These are phyloP conservation scores for Nyctibius bracteatus DNA, from an alignment of 2,113 vertebrate genomes.

Conservation along the genomic window DNA sequence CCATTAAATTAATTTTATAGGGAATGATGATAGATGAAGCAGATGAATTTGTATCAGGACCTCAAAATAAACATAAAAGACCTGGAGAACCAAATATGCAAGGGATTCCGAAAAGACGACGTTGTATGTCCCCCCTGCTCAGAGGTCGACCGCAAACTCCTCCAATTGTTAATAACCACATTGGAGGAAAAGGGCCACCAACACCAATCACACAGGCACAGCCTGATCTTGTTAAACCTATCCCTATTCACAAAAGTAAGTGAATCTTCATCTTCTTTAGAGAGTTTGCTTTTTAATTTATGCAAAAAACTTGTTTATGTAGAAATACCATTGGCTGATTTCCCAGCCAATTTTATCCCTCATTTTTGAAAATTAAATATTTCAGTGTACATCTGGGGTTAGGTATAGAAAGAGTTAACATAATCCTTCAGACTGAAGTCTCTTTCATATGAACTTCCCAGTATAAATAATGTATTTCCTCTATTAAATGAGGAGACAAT, in stretches of 20 bases:
- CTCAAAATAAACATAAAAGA: slow-evolving; percentile 82
- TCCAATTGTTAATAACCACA: slow-evolving; percentile 70
- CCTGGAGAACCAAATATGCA: slow-evolving; percentile 79
- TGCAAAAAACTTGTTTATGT: not conserved
- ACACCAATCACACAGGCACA: slow-evolving; percentile 58
- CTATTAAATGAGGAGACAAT: not conserved
- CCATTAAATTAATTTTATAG: slow-evolving; percentile 41
- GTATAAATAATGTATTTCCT: not conserved
- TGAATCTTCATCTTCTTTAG: not conserved
- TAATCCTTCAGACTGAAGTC: not conserved
- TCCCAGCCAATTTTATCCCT: not conserved
- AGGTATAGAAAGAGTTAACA: not conserved
- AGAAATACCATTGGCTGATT: not conserved
- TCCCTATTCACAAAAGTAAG: slow-evolving; percentile 76
- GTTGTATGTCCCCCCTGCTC: slow-evolving; percentile 79
- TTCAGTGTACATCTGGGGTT: not conserved
- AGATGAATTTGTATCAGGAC: slow-evolving; percentile 82
- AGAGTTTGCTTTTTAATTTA: not conserved
- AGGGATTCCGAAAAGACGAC: slow-evolving; percentile 74
- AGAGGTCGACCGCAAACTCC: slow-evolving; percentile 66
- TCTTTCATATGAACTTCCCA: not conserved
- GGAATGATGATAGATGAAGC: slow-evolving; percentile 88
- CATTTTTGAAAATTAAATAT: not conserved
- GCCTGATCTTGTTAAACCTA: slow-evolving; percentile 71
- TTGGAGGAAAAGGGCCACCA: slow-evolving; percentile 75